Evolutionary conservation across 1,140 invertebrate genomes (phyloP).

Genomic region (Brachionus plicatilis): DNA sequence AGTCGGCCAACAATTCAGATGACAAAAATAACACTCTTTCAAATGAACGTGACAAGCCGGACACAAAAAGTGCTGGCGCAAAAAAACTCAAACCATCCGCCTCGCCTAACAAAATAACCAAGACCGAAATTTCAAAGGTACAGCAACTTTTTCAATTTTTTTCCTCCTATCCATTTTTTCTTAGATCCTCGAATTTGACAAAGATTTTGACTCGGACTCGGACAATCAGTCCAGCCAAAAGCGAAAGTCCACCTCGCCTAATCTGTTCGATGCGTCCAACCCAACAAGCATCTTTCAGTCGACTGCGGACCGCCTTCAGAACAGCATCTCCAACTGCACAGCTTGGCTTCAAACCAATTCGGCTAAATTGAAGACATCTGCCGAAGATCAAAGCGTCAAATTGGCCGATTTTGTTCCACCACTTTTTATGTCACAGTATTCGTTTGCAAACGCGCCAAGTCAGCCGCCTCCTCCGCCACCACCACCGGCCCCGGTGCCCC

Average conservation of each 20-base stretch:
- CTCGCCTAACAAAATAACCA: background rate
- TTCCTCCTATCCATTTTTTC: background rate
- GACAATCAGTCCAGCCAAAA: constrained; percentile 8
- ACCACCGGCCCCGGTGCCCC: background rate
- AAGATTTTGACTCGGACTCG: constrained; percentile 31
- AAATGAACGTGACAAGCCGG: background rate
- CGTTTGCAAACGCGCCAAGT: background rate
- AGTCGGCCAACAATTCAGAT: background rate
- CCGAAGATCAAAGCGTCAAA: background rate
- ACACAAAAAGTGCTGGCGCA: background rate
- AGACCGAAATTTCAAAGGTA: constrained; percentile 8
- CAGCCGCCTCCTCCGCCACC: background rate
- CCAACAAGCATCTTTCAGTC: background rate
- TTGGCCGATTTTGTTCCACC: background rate
- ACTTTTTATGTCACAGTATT: background rate
- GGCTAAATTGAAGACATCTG: background rate
- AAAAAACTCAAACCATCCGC: background rate
- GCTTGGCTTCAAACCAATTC: constrained; percentile 9
- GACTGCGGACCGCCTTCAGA: background rate
- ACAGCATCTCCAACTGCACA: background rate
- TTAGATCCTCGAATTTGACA: constrained; percentile 1
- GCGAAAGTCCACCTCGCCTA: background rate
- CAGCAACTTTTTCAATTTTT: background rate
- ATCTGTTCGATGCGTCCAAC: background rate
- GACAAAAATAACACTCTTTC: background rate